Conservation (phyloP, 2,888 invertebrate species). For the Aethes cnicana region DNA sequence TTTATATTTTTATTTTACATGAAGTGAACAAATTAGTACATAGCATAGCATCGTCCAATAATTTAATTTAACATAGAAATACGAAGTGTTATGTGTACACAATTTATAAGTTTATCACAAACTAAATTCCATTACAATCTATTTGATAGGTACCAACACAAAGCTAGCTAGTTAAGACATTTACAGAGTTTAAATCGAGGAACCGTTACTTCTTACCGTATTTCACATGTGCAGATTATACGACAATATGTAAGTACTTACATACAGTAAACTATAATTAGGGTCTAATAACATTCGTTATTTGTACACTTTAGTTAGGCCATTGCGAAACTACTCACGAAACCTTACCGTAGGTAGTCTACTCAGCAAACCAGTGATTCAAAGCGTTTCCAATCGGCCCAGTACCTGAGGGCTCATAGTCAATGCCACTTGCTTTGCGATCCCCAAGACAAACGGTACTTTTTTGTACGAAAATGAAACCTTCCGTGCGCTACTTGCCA, state of each 20-base stretch:
- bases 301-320: slow-evolving; percentile 58
- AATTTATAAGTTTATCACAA: slow-evolving; percentile 10
- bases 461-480: no score
- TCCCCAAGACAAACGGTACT: no score
- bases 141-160: not conserved
- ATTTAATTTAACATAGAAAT: slow-evolving; percentile 30
- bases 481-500: no score
- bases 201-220: not conserved
- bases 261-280: slow-evolving; percentile 27
- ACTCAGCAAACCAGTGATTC: slow-evolving; percentile 37
- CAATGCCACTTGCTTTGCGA: no score
- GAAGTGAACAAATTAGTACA: slow-evolving; percentile 38
- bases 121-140: slow-evolving; percentile 18
- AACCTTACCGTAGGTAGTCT: slow-evolving; percentile 38
- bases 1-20: slow-evolving; percentile 53
- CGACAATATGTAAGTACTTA: slow-evolving; percentile 33
- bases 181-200: not conserved
- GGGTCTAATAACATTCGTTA: slow-evolving; percentile 30
- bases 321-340: slow-evolving; percentile 58
- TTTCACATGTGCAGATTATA: slow-evolving; percentile 30
- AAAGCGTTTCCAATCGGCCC: slow-evolving; percentile 33
- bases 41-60: slow-evolving; percentile 36
- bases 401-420: no score
- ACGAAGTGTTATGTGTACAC: slow-evolving; percentile 10
- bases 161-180: not conserved